These are phyloP conservation scores for Alloplasta piceator DNA, from an alignment of 2,888 invertebrate species.

Conservation along the genomic window DNA sequence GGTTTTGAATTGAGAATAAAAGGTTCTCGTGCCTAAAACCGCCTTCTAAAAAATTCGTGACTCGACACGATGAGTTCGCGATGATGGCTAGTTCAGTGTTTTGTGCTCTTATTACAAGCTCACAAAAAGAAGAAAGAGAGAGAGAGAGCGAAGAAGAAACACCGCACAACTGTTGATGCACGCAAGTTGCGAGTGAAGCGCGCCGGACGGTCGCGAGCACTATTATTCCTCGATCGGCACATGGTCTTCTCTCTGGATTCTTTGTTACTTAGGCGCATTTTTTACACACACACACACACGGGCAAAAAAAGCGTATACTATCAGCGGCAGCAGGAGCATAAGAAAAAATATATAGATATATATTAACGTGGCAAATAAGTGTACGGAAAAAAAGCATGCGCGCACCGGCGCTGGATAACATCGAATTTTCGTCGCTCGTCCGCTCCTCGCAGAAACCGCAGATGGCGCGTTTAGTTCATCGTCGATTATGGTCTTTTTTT, in stretches of 20 bases:
- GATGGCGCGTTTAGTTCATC: constrained; percentile 78
- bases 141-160: neutral
- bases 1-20: constrained; percentile 14
- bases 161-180: constrained; percentile 33
- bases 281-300: neutral
- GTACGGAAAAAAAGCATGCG: neutral
- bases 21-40: neutral
- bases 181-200: neutral
- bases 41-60: neutral
- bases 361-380: neutral
- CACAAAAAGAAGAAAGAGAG: constrained; percentile 59
- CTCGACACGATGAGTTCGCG: constrained; percentile 59
- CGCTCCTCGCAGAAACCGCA: constrained; percentile 78
- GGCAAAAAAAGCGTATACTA: constrained; percentile 1
- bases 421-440: constrained; percentile 52
- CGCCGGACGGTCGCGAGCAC: constrained; percentile 35
- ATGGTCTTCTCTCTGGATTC: constrained; percentile 74
- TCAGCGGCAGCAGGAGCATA: neutral
- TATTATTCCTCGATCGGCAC: constrained; percentile 71
- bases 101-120: neutral
- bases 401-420: constrained; percentile 46
- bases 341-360: neutral
- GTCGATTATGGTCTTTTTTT: constrained; percentile 79
- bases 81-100: constrained; percentile 67
- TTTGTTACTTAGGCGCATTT: constrained; percentile 16